These are phyloP conservation scores for Lochmaea crataegi DNA, from an alignment of 2,888 invertebrate genomes.

Conservation along the genomic window DNA sequence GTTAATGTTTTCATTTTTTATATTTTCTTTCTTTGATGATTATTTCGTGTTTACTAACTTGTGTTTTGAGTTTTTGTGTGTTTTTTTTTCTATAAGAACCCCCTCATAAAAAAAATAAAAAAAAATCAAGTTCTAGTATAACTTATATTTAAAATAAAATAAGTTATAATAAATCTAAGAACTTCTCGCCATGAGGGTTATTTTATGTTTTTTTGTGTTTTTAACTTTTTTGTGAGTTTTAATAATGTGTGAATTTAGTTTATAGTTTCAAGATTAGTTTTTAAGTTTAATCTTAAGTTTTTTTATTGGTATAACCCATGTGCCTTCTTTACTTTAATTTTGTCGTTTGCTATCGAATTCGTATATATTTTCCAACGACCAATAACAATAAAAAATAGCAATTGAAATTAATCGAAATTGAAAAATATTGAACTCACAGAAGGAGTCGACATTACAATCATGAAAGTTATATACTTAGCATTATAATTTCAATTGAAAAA, in stretches of 20 bases:
- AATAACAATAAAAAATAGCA: slow-evolving; percentile 7
- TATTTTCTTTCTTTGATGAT: background rate
- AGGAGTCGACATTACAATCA: background rate
- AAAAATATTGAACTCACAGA: background rate
- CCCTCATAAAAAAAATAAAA: slow-evolving; percentile 32
- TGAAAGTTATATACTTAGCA: too few species aligned
- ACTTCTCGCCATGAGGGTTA: slow-evolving; percentile 21
- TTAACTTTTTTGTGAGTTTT: slow-evolving; percentile 12
- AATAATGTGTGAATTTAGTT: slow-evolving; percentile 15
- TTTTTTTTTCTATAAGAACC: slow-evolving; percentile 29
- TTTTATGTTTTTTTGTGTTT: slow-evolving; percentile 12
- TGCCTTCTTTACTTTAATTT: slow-evolving; percentile 21
- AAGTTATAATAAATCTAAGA: slow-evolving; percentile 14
- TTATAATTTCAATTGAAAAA: too few species aligned
- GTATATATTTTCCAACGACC: background rate
- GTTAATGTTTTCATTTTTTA: background rate
- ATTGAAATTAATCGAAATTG: background rate
- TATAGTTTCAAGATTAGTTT: slow-evolving; percentile 13
- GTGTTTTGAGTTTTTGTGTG: slow-evolving; percentile 24
- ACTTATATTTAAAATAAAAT: slow-evolving; percentile 5
- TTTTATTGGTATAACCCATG: slow-evolving; percentile 16
- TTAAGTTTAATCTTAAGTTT: slow-evolving; percentile 18
- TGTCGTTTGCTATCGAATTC: background rate
- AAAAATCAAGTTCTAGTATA: slow-evolving; percentile 21
- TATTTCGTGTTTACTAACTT: slow-evolving; percentile 3